Conservation (phyloP, 2,888 invertebrate species). For the Apeira syringaria region DNA sequence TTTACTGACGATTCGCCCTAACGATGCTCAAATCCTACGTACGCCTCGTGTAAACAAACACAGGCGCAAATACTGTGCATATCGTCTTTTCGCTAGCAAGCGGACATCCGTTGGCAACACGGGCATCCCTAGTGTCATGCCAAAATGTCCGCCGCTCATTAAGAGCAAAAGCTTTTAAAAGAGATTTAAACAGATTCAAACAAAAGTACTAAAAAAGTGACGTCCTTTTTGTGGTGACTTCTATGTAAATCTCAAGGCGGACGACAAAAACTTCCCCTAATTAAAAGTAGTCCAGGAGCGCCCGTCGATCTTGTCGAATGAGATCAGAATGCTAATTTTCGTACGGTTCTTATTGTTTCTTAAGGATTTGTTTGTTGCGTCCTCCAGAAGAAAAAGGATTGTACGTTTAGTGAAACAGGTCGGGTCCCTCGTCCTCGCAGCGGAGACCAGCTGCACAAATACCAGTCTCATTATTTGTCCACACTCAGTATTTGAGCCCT, state of each 20-base stretch:
- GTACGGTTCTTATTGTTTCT: conserved; percentile 52
- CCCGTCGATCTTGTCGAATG: conserved; percentile 57
- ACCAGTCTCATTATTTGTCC: conserved; percentile 70
- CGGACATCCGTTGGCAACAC: conserved; percentile 30
- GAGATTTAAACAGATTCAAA: conserved; percentile 75
- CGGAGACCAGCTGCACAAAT: conserved; percentile 68
- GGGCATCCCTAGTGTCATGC: conserved; percentile 42
- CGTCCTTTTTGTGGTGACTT: conserved; percentile 75
- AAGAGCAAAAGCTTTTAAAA: conserved; percentile 73
- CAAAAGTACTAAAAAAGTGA: conserved; percentile 73
- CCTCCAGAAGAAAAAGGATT: conserved; percentile 35
- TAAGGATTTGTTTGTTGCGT: conserved; percentile 52
- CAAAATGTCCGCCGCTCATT: conserved; percentile 67
- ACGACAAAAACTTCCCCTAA: conserved; percentile 68
- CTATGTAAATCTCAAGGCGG: conserved; percentile 70
- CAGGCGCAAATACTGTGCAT: conserved; percentile 69
- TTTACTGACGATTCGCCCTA: conserved; percentile 76
- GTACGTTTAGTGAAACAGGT: conserved; percentile 34
- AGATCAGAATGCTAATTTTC: conserved; percentile 65
- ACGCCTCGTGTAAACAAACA: conserved; percentile 74
- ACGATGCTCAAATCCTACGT: conserved; percentile 81
- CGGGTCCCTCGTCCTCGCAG: conserved; percentile 28
- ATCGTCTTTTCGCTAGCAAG: conserved; percentile 36
- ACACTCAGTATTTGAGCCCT: conserved; percentile 61
- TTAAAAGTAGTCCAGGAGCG: conserved; percentile 63